Evolutionary conservation across 92 coral and sea anemone genomes (phyloP).

Genomic region (Heliopora coerulea): DNA sequence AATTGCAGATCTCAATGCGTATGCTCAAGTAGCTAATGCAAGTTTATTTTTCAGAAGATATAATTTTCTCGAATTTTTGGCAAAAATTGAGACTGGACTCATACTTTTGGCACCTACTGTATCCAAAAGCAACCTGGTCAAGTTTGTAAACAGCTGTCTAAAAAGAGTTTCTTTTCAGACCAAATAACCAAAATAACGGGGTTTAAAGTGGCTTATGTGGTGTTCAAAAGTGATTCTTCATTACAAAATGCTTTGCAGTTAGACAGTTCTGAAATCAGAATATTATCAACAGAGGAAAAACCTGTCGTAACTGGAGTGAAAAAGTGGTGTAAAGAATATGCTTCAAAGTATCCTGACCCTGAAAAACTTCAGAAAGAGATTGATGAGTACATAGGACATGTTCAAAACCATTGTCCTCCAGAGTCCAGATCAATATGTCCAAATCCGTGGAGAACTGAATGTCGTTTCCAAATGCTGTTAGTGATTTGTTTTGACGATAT

Average conservation of each 20-base stretch:
- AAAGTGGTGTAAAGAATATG: slow-evolving; percentile 89
- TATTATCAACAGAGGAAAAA: slow-evolving; percentile 61
- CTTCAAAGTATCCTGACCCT: slow-evolving; percentile 69
- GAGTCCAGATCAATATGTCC: no score
- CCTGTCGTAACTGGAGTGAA: slow-evolving; percentile 76
- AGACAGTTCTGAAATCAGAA: slow-evolving; percentile 60
- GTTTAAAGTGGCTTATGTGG: slow-evolving; percentile 91
- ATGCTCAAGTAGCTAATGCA: no score
- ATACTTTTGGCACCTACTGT: no score
- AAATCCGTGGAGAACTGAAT: no score
- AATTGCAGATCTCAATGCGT: no score
- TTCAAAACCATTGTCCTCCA: no score
- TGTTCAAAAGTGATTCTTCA: slow-evolving; percentile 74
- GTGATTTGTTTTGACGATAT: no score
- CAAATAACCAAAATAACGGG: slow-evolving; percentile 48
- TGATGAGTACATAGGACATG: slow-evolving; percentile 79
- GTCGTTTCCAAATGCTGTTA: no score
- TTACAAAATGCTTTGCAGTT: slow-evolving; percentile 68
- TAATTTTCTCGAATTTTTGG: no score
- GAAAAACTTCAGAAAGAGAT: slow-evolving; percentile 75
- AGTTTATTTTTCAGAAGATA: no score
- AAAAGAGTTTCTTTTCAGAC: slow-evolving; percentile 51
- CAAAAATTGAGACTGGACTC: no score
- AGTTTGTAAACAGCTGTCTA: slow-evolving; percentile 36
- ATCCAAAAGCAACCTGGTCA: slow-evolving; percentile 79